Conservation (phyloP, 2,113 vertebrate genomes). For the Coreoperca whiteheadi region DNA sequence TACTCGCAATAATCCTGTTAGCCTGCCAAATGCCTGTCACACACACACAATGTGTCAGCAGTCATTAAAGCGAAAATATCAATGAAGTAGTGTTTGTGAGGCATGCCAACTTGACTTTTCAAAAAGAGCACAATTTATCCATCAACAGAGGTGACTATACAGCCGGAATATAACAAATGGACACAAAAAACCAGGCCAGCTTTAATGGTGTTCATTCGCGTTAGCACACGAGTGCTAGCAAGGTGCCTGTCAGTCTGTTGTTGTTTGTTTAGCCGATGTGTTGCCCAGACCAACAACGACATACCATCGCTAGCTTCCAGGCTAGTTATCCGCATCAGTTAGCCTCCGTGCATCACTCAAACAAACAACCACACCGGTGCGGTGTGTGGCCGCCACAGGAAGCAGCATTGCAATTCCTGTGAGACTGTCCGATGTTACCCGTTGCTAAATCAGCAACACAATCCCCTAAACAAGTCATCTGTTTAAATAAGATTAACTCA, state of each 20-base stretch:
- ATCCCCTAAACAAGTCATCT: not conserved
- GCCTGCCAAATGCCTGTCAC: conserved; percentile 20
- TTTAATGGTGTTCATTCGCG: not conserved
- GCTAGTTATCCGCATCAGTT: conserved; percentile 57
- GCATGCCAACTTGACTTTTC: not conserved
- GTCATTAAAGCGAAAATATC: conserved; percentile 13
- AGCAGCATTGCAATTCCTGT: not conserved
- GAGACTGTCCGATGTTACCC: not conserved
- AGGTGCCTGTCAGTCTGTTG: conserved; percentile 45
- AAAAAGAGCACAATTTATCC: not conserved
- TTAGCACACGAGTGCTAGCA: not conserved
- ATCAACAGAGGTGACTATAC: not conserved
- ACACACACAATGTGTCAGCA: conserved; percentile 65
- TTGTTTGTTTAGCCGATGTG: conserved; percentile 72
- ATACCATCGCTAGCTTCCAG: conserved; percentile 66
- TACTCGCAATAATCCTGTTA: not conserved
- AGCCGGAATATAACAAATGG: not conserved
- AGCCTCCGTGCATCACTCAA: conserved; percentile 42
- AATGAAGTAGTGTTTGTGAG: not conserved
- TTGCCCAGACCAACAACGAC: conserved; percentile 76
- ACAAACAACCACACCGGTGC: conserved; percentile 34
- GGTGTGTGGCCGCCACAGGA: not conserved
- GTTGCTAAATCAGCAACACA: not conserved
- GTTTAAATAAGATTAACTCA: conserved; percentile 36
- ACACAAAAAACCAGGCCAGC: not conserved